phyloP scores from a whole-genome alignment of 2,113 vertebrate genomes.

The Gymnorhina tibicen region DNA sequence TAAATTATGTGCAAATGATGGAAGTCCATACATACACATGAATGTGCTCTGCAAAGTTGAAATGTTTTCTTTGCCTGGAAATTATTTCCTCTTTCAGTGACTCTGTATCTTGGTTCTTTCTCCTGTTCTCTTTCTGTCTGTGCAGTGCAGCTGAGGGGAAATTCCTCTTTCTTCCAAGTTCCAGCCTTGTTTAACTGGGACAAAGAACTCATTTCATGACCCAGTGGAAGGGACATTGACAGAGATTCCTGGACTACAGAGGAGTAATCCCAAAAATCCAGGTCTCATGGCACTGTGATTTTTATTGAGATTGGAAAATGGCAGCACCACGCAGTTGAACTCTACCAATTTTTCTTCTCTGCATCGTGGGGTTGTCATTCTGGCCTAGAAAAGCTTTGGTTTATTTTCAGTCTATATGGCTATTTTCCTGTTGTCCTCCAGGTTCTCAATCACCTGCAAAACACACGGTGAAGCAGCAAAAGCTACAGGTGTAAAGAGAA shows the following conservation, averaged over 20 bases:
- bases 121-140: not conserved
- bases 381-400: not conserved
- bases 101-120: conserved; percentile 30
- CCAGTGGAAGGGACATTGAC: not conserved
- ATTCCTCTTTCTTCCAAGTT: not conserved
- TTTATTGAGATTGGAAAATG: not conserved
- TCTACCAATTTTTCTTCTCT: not conserved
- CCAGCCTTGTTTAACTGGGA: not conserved
- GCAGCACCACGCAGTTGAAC: not conserved
- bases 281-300: not conserved
- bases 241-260: not conserved
- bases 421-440: not conserved
- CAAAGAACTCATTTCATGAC: not conserved
- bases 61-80: conserved; percentile 63
- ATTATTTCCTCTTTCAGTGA: conserved; percentile 42
- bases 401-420: not conserved
- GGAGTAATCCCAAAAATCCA: not conserved
- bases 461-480: not conserved
- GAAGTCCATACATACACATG: conserved; percentile 21
- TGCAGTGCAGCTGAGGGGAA: not conserved
- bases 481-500: not conserved
- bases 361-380: not conserved
- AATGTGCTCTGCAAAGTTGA: conserved; percentile 14
- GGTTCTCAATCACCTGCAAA: not conserved
- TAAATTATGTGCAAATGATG: conserved; percentile 41